These are phyloP conservation scores for Drosophila acutilabella DNA, from an alignment of 2,888 invertebrate genomes.

Conservation along the genomic window DNA sequence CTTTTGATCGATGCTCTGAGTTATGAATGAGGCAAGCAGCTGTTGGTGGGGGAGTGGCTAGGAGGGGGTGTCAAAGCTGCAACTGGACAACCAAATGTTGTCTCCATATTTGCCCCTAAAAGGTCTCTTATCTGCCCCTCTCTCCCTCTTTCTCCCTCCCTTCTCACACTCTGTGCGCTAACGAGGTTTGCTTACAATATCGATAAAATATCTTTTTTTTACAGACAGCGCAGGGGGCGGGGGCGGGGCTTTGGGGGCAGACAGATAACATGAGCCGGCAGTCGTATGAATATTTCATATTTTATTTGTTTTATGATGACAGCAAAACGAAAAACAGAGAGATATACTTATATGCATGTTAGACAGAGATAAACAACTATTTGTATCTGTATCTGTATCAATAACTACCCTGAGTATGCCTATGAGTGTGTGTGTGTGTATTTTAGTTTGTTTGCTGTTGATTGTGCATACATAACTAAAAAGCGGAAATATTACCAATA, in stretches of 20 bases:
- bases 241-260: conserved; percentile 2
- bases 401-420: conserved; percentile 25
- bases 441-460: conserved; percentile 40
- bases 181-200: conserved; percentile 72
- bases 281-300: conserved; percentile 66
- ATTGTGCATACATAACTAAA: conserved; percentile 53
- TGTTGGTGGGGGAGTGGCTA: conserved; percentile 3
- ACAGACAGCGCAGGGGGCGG: neutral
- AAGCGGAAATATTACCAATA: conserved; percentile 63
- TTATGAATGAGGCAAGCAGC: conserved; percentile 51
- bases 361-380: conserved; percentile 25
- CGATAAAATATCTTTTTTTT: conserved; percentile 64
- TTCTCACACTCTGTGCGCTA: conserved; percentile 30
- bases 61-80: conserved; percentile 8
- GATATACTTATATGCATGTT: conserved; percentile 8
- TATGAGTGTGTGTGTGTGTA: conserved; percentile 9
- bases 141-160: neutral
- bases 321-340: conserved; percentile 24
- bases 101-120: conserved; percentile 16
- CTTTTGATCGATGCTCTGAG: conserved; percentile 59
- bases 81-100: conserved; percentile 20
- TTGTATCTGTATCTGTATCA: conserved; percentile 33
- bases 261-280: conserved; percentile 67
- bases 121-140: conserved; percentile 25
- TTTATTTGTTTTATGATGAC: conserved; percentile 64